Percentiles rank a stretch among this genome's conserved stretches.
These are phyloP conservation scores for Pseudomugil gertrudae DNA, from an alignment of 2,797 vertebrate genomes.

Conservation along the genomic window DNA sequence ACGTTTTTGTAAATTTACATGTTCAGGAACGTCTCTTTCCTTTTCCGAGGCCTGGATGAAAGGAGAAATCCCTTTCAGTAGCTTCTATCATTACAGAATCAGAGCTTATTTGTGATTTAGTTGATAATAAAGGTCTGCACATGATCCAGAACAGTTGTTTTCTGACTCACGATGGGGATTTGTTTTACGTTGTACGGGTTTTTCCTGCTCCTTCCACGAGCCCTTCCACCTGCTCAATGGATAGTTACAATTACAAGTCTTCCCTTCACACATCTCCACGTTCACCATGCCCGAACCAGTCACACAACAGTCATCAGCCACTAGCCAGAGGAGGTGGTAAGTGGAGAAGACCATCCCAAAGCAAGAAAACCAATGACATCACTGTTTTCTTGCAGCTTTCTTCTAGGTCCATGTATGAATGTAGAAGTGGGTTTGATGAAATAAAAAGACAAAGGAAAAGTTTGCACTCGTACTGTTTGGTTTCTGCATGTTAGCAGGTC, in stretches of 20 bases:
- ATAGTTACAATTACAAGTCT: too few relatives aligned
- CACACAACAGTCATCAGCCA: not conserved
- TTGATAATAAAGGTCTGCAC: not conserved
- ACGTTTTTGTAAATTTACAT: not conserved
- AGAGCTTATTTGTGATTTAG: slow-evolving; percentile 7
- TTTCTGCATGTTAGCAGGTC: not conserved
- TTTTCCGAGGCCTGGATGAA: slow-evolving; percentile 5
- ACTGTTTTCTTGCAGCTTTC: too few relatives aligned
- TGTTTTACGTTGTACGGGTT: not conserved
- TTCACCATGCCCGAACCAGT: not conserved
- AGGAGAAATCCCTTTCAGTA: not conserved
- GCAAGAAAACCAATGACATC: too few relatives aligned
- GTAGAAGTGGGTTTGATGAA: too few relatives aligned
- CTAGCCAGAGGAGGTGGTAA: too few relatives aligned
- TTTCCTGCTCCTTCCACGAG: too few relatives aligned
- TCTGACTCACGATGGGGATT: too few relatives aligned
- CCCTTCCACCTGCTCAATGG: too few relatives aligned
- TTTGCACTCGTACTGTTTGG: not conserved
- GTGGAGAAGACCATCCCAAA: too few relatives aligned
- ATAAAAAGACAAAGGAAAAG: too few relatives aligned
- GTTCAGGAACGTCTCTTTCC: not conserved
- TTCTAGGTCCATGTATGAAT: too few relatives aligned
- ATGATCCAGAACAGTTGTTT: not conserved
- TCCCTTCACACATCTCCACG: too few relatives aligned
- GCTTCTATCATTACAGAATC: not conserved